A percentile compares a stretch with the other conserved stretches of the same genome.
phyloP scores from a whole-genome alignment of 2,888 invertebrate species.

The Macrosiphum euphorbiae region DNA sequence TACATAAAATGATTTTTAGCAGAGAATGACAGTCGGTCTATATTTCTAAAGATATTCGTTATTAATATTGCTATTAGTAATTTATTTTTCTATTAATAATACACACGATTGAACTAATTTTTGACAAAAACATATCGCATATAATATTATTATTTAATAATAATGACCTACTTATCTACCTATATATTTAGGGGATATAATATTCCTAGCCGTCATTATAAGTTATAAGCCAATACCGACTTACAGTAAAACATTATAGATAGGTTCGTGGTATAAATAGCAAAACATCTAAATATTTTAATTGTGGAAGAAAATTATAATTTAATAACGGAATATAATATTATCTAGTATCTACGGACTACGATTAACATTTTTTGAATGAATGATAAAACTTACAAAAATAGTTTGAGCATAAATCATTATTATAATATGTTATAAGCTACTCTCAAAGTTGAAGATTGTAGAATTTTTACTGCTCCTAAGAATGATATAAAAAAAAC shows the following conservation, averaged over 20 bases:
- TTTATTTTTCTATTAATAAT: not conserved
- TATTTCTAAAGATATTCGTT: not conserved
- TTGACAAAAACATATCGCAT: not conserved
- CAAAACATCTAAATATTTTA: not conserved
- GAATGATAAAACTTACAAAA: not conserved
- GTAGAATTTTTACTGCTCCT: not conserved
- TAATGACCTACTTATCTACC: not conserved
- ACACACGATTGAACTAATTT: not conserved
- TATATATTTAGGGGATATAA: not conserved
- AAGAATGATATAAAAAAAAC: accelerated
- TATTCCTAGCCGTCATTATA: not conserved
- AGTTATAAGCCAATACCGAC: not conserved
- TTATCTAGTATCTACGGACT: not conserved
- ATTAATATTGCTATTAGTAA: not conserved
- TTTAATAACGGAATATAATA: not conserved
- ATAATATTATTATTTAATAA: not conserved
- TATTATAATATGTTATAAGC: not conserved
- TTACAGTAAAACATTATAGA: not conserved
- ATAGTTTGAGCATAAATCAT: not conserved
- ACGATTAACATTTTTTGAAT: not conserved
- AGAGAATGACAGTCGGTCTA: not conserved
- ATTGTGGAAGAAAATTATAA: not conserved
- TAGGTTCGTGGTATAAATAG: not conserved
- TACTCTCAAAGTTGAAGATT: not conserved
- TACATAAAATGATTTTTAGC: not conserved